Conservation (phyloP, 2,113 vertebrate species). For the Archilochus colubris region DNA sequence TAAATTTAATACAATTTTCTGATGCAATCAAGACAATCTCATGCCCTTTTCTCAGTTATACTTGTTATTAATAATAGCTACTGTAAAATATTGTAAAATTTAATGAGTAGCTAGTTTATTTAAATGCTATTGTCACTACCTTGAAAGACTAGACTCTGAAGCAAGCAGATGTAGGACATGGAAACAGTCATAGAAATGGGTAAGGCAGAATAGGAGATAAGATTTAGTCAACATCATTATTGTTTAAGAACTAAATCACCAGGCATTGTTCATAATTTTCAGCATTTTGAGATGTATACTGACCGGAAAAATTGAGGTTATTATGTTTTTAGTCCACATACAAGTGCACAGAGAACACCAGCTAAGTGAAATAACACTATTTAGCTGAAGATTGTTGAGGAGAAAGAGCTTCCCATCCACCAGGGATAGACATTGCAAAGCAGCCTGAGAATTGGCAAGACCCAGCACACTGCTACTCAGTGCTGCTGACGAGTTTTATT, state of each 20-base stretch:
- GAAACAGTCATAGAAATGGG: not conserved
- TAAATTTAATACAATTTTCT: not conserved
- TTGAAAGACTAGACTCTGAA: not conserved
- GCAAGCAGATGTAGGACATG: not conserved
- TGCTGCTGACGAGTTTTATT: not conserved
- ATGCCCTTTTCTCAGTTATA: not conserved
- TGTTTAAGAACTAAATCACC: not conserved
- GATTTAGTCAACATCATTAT: not conserved
- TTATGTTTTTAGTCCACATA: not conserved
- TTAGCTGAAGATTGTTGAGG: not conserved
- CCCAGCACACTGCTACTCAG: not conserved
- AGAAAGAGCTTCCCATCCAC: not conserved
- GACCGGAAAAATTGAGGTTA: not conserved
- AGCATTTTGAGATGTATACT: not conserved
- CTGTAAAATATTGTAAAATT: not conserved
- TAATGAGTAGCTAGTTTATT: not conserved
- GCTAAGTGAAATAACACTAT: not conserved
- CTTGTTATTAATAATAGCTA: not conserved
- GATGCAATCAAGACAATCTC: not conserved
- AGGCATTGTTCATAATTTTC: not conserved
- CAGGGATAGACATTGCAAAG: not conserved
- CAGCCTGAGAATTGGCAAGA: not conserved
- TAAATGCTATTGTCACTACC: not conserved
- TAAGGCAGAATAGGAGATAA: not conserved
- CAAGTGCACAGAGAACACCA: not conserved